Conservation (phyloP, 2,888 invertebrate species). For the Epinotia demarniana region DNA sequence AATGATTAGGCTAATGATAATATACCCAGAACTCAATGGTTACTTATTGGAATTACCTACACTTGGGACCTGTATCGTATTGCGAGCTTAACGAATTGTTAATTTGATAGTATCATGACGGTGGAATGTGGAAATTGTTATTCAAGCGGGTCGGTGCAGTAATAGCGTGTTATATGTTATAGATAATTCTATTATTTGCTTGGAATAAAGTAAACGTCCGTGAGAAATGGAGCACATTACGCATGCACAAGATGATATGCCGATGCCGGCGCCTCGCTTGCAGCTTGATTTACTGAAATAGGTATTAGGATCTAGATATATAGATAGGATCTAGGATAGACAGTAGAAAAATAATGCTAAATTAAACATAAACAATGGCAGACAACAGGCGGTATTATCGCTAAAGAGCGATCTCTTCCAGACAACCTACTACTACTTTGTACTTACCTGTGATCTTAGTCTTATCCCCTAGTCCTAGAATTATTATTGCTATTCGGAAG, state of each 20-base stretch:
- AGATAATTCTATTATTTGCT: slow-evolving; percentile 32
- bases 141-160: slow-evolving; percentile 17
- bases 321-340: no score
- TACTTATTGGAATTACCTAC: slow-evolving; percentile 32
- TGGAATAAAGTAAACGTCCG: slow-evolving; percentile 25
- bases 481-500: not conserved
- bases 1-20: slow-evolving; percentile 30
- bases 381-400: no score
- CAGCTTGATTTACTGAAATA: not conserved
- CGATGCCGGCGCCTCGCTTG: slow-evolving; percentile 15
- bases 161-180: slow-evolving; percentile 17
- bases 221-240: slow-evolving; percentile 38
- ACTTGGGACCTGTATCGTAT: slow-evolving; percentile 11
- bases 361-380: no score
- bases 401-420: no score
- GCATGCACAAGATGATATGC: slow-evolving; percentile 24
- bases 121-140: slow-evolving; percentile 34
- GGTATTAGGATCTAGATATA: no score
- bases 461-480: not conserved
- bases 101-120: not conserved
- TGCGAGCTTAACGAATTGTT: slow-evolving; percentile 7
- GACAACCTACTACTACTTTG: no score
- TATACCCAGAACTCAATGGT: slow-evolving; percentile 18
- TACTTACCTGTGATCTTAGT: not conserved
- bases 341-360: no score